Conservation (phyloP, 2,888 invertebrate genomes). For the Ochlodes sylvanus region DNA sequence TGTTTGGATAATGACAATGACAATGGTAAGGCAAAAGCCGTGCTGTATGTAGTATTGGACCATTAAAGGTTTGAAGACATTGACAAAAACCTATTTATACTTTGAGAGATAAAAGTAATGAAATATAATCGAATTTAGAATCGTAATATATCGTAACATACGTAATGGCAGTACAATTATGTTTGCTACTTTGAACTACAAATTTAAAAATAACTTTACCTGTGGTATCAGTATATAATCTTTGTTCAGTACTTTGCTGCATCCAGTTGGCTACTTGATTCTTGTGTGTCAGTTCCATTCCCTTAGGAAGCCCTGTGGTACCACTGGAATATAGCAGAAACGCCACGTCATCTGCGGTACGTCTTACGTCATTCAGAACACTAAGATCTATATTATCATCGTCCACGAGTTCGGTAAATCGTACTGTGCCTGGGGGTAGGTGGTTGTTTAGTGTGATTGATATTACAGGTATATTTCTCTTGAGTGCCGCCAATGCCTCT, state of each 20-base stretch:
- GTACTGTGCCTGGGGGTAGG: conserved; percentile 82
- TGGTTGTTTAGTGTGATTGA: conserved; percentile 54
- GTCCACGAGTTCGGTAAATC: conserved; percentile 85
- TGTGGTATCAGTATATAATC: conserved; percentile 56
- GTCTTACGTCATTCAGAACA: conserved; percentile 68
- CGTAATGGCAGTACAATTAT: no score
- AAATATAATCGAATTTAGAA: no score
- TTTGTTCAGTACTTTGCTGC: conserved; percentile 63
- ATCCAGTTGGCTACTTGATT: conserved; percentile 80
- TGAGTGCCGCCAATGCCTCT: conserved; percentile 72
- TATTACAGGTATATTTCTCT: conserved; percentile 80
- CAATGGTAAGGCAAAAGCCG: no score
- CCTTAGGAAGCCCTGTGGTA: conserved; percentile 93
- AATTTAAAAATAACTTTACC: no score
- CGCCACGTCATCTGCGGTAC: conserved; percentile 82
- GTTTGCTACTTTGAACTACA: no score
- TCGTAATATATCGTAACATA: no score
- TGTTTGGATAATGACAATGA: no score
- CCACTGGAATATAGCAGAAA: conserved; percentile 93
- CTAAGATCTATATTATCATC: conserved; percentile 76
- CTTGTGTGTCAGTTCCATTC: conserved; percentile 87
- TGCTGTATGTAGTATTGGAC: no score
- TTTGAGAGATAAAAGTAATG: no score
- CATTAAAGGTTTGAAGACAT: no score
- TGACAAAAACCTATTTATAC: no score